Evolutionary conservation across 64 coral and sea anemone species (phyloP).

Genomic region (Montipora capricornis): DNA sequence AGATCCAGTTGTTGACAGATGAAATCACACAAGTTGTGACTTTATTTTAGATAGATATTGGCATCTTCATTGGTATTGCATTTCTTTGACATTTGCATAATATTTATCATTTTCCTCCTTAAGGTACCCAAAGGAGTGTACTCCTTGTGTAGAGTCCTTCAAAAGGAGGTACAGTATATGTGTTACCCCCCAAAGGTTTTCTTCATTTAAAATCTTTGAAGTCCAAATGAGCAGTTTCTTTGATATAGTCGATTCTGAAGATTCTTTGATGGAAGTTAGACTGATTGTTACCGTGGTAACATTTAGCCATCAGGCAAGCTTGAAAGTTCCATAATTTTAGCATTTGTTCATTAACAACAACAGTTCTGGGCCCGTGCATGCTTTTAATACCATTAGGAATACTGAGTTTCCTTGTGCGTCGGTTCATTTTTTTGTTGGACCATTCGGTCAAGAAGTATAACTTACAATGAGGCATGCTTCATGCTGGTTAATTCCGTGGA

Average conservation of each 20-base stretch:
- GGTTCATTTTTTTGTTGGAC: background rate
- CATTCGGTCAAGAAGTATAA: background rate
- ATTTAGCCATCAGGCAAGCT: background rate
- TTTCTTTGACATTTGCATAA: background rate
- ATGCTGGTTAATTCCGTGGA: constrained; percentile 2
- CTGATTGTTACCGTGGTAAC: background rate
- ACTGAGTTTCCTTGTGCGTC: constrained; percentile 27
- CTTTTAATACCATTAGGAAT: background rate
- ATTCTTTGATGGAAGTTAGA: too few species aligned
- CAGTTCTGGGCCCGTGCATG: constrained; percentile 19
- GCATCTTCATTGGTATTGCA: too few species aligned
- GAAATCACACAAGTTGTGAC: too few species aligned
- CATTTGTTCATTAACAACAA: background rate
- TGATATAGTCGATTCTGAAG: too few species aligned
- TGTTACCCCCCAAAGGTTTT: background rate
- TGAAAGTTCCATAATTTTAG: constrained; percentile 38
- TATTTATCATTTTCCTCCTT: background rate
- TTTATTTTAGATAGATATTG: too few species aligned
- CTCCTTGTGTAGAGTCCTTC: constrained; percentile 87
- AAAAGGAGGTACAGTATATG: constrained; percentile 72
- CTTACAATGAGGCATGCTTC: background rate
- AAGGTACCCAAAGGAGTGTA: constrained; percentile 91
- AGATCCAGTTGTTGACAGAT: too few species aligned
- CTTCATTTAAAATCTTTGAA: background rate
- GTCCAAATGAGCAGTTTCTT: too few species aligned